These are phyloP conservation scores for Chymomyza caudatula DNA, from an alignment of 2,888 invertebrate genomes.

Conservation along the genomic window DNA sequence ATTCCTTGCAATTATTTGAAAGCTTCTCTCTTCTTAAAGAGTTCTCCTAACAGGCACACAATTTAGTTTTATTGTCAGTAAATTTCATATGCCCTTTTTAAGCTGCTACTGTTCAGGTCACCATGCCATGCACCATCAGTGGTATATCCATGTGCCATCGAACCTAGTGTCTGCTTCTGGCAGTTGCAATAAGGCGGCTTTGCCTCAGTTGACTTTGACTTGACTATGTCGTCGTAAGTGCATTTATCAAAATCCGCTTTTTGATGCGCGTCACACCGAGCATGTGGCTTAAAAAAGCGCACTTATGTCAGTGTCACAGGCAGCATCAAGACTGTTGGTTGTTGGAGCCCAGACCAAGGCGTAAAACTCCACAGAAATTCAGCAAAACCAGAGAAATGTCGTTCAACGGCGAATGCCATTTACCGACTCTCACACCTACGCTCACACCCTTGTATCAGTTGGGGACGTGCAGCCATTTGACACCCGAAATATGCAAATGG, in stretches of 20 bases:
- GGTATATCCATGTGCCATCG: constrained; percentile 6
- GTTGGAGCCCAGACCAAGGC: constrained; percentile 11
- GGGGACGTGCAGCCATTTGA: constrained; percentile 28
- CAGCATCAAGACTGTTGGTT: constrained; percentile 1
- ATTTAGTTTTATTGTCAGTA: too few species aligned
- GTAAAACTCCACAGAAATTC: constrained; percentile 52
- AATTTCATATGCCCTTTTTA: not conserved
- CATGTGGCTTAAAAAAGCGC: not conserved
- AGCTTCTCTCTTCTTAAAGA: constrained; percentile 16
- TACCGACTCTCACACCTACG: constrained; percentile 20
- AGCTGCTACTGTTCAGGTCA: not conserved
- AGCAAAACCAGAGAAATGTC: constrained; percentile 45
- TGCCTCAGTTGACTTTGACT: constrained; percentile 22
- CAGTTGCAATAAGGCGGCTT: constrained; percentile 31
- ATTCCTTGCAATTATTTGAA: constrained; percentile 62
- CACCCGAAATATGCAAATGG: constrained; percentile 48
- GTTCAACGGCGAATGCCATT: constrained; percentile 51
- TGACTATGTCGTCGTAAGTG: constrained; percentile 42
- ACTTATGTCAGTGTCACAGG: constrained; percentile 17
- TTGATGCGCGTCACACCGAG: constrained; percentile 6
- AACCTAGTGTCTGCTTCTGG: constrained; percentile 11
- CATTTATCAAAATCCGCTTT: constrained; percentile 64
- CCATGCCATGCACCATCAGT: too few species aligned
- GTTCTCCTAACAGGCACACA: not conserved
- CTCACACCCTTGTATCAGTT: not conserved